Evolutionary conservation across 2,113 vertebrate species (phyloP).

Genomic region (Melanerpes formicivorus): DNA sequence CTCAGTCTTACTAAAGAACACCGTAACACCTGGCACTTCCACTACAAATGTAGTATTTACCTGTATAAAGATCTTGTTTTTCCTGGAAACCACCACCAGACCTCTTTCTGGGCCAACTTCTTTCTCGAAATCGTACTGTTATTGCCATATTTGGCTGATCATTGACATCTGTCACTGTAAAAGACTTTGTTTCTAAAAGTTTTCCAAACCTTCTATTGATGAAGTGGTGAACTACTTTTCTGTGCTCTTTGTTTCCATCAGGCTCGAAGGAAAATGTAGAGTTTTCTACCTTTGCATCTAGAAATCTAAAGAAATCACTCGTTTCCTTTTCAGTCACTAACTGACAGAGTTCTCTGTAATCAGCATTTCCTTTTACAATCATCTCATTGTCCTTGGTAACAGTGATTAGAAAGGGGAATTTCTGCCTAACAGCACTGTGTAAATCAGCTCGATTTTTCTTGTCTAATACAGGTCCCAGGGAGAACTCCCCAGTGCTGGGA

Average conservation of each 20-base stretch:
- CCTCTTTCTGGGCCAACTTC: conserved; percentile 78
- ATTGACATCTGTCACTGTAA: conserved; percentile 52
- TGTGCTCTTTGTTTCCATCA: conserved; percentile 86
- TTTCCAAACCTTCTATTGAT: conserved; percentile 90
- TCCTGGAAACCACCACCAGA: conserved; percentile 64
- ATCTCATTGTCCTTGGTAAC: conserved; percentile 85
- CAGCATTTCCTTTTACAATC: conserved; percentile 84
- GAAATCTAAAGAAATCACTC: conserved; percentile 88
- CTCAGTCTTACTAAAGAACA: neutral
- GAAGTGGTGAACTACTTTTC: conserved; percentile 91
- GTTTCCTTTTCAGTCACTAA: conserved; percentile 89
- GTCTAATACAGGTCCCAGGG: conserved; percentile 81
- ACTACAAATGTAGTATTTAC: conserved; percentile 66
- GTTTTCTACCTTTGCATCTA: conserved; percentile 86
- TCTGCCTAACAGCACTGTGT: conserved; percentile 85
- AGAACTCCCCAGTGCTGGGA: conserved; percentile 70
- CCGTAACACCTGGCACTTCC: neutral
- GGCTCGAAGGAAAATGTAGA: conserved; percentile 87
- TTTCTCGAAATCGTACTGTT: conserved; percentile 87
- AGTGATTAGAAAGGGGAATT: conserved; percentile 90
- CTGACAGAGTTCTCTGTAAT: conserved; percentile 85
- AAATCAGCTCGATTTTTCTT: conserved; percentile 84
- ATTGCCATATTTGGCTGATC: conserved; percentile 73
- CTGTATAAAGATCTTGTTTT: conserved; percentile 83
- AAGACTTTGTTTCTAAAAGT: conserved; percentile 92